A percentile compares a stretch with the other conserved stretches of the same genome.
phyloP scores from a whole-genome alignment of 2,113 vertebrate genomes.

The Oenanthe oenanthe region DNA sequence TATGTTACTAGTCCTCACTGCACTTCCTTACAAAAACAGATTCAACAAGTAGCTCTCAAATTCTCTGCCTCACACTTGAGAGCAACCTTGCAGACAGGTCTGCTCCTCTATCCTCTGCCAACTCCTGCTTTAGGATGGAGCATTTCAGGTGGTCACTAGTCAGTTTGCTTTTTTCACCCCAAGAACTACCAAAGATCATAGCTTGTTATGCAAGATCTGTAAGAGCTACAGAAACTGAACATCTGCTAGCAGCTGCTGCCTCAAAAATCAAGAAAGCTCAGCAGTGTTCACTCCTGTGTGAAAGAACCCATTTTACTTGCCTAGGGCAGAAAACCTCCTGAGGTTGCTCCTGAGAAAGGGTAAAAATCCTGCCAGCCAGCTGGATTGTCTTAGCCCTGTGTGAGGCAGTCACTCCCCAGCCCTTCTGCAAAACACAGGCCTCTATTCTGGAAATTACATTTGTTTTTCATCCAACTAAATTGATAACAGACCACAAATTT shows the following conservation, averaged over 20 bases:
- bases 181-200: not conserved
- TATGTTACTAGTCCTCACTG: not conserved
- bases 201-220: not conserved
- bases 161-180: not conserved
- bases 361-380: not conserved
- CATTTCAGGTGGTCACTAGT: not conserved
- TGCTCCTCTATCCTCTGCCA: not conserved
- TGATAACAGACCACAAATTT: not conserved
- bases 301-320: not conserved
- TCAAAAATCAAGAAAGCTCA: not conserved
- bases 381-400: not conserved
- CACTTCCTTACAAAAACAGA: not conserved
- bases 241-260: constrained; percentile 3
- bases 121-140: not conserved
- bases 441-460: not conserved
- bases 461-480: not conserved
- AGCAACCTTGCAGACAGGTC: not conserved
- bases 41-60: not conserved
- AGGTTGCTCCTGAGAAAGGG: not conserved
- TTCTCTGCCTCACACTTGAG: not conserved
- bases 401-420: not conserved
- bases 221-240: not conserved
- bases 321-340: not conserved
- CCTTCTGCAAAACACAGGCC: not conserved
- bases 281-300: not conserved